Evolutionary conservation across 2,797 vertebrate genomes (phyloP).

Genomic region (Danio choprae): DNA sequence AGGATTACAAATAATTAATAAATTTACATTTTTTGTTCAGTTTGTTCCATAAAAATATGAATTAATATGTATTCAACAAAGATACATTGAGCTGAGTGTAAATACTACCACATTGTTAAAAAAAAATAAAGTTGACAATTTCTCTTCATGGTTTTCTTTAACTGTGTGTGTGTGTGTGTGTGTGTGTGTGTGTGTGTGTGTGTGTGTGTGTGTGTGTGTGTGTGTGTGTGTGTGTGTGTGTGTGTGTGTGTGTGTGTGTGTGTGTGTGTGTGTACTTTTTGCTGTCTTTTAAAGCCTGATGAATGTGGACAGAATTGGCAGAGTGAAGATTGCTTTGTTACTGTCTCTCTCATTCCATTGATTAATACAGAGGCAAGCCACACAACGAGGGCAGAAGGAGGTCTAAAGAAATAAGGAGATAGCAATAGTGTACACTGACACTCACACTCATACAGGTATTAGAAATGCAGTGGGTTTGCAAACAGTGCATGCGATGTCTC

Average conservation of each 20-base stretch:
- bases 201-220: neutral
- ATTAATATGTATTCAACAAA: neutral
- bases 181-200: neutral
- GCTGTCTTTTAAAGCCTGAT: conserved; percentile 10
- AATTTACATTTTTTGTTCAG: no score
- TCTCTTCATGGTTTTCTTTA: no score
- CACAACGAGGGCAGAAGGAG: conserved; percentile 1
- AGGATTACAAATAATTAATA: no score
- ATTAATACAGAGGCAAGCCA: conserved; percentile 35
- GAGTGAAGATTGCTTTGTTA: conserved; percentile 49
- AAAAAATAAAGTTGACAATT: neutral
- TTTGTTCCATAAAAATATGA: no score
- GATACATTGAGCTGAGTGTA: neutral
- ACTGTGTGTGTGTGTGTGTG: neutral
- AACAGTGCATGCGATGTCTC: conserved; percentile 23
- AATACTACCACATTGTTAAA: neutral
- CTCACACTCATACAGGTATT: conserved; percentile 22
- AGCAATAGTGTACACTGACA: conserved; percentile 10
- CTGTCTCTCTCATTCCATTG: conserved; percentile 16
- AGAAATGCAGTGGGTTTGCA: neutral
- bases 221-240: neutral
- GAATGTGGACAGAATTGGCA: conserved; percentile 31
- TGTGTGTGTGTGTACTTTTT: neutral
- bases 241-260: neutral
- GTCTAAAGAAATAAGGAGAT: conserved; percentile 16